These are phyloP conservation scores for Trichonephila clavipes DNA, from an alignment of 1,140 invertebrate species.

Conservation along the genomic window DNA sequence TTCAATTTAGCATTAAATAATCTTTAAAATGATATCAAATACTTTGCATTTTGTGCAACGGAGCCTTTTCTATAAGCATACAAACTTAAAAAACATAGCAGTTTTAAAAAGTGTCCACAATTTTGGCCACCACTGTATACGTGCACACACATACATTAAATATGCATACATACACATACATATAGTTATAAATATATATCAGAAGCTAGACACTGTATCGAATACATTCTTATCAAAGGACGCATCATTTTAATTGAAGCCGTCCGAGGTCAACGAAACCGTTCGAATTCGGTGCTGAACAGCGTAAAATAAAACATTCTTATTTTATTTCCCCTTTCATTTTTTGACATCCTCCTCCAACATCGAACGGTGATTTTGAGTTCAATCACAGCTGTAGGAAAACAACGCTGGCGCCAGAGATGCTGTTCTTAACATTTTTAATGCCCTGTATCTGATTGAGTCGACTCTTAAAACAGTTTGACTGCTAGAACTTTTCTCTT, in stretches of 20 bases:
- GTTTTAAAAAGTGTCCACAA: no score
- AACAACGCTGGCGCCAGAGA: slow-evolving; percentile 47
- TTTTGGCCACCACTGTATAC: no score
- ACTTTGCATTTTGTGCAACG: no score
- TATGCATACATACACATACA: no score
- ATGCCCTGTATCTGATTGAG: slow-evolving; percentile 54
- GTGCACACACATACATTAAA: no score
- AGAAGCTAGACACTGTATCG: neutral
- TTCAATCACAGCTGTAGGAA: slow-evolving; percentile 21
- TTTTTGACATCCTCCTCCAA: neutral
- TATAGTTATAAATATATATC: no score
- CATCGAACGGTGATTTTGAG: slow-evolving; percentile 31
- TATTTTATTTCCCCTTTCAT: slow-evolving; percentile 12
- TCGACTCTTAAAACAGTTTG: slow-evolving; percentile 35
- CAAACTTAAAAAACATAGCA: no score
- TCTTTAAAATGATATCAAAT: no score
- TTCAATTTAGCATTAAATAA: no score
- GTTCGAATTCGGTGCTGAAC: neutral
- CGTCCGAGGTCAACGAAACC: slow-evolving; percentile 26
- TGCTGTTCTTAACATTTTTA: slow-evolving; percentile 32
- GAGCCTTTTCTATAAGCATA: no score
- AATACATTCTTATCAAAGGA: neutral
- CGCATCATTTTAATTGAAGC: slow-evolving; percentile 23
- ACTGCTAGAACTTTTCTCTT: neutral
- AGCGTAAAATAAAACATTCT: slow-evolving; percentile 20